phyloP scores from a whole-genome alignment of 2,113 vertebrate species.

The Pachyramphus minor region DNA sequence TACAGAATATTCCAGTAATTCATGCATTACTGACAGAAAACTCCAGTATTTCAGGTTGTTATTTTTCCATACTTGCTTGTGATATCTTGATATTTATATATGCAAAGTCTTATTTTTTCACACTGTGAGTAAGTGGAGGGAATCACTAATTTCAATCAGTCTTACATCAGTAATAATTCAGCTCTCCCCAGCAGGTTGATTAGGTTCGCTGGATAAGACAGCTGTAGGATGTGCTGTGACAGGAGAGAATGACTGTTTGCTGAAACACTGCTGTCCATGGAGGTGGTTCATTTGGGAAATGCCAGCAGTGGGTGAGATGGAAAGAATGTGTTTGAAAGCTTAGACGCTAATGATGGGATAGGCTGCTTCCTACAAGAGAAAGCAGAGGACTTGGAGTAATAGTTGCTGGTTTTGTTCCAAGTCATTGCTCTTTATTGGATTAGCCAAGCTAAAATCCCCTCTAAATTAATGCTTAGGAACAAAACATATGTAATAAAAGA shows the following conservation, averaged over 20 bases:
- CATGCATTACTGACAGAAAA: neutral
- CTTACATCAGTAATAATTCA: neutral
- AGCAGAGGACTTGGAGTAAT: neutral
- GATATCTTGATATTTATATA: neutral
- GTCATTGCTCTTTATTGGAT: constrained; percentile 16
- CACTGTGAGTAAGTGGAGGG: constrained; percentile 19
- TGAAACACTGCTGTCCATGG: constrained; percentile 18
- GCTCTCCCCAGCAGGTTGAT: constrained; percentile 68
- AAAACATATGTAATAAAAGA: neutral
- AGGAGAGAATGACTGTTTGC: constrained; percentile 10
- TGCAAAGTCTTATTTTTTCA: constrained; percentile 10
- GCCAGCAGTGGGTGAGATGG: neutral
- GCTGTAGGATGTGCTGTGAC: constrained; percentile 28
- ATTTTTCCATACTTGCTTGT: neutral
- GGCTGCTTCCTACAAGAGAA: neutral
- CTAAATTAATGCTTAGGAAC: constrained; percentile 32
- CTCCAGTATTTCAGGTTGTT: neutral
- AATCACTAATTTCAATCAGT: constrained; percentile 59
- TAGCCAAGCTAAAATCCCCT: constrained; percentile 8
- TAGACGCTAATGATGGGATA: neutral
- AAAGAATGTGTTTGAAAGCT: constrained; percentile 9
- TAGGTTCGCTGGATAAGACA: constrained; percentile 21
- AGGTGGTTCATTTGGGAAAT: neutral
- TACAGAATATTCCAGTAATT: neutral
- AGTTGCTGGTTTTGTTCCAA: constrained; percentile 16